Evolutionary conservation across 2,113 vertebrate species (phyloP), one percentile per base, ranked within the genome.

Genomic region (Bubo scandiacus): DNA sequence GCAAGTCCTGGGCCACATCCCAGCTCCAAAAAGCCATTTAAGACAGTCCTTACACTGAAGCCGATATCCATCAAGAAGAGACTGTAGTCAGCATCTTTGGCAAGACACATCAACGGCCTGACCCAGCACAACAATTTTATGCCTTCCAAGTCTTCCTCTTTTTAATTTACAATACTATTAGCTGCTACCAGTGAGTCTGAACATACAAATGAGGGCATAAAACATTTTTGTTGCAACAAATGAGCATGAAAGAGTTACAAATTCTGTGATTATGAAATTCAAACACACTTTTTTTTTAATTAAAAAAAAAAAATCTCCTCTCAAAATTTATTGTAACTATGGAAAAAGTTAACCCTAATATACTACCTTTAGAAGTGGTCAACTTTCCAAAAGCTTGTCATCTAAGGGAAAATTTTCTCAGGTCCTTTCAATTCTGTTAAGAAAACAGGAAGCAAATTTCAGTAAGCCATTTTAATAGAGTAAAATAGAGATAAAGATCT

Each of bases 381-480:
- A 87, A 43, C 72, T 49, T 94, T 80, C 89, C 78, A 94, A 87
- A 49, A 88, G 62, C 55, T 83, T 94, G 66, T 90, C 85, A 94
- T 47, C 67, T 55, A 91, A 75, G 70, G 59, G 58, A 94, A 95
- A 86, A 94, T 73, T 66, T 91, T 94, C 85, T 96, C 85, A 57
- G 78, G 62, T 94, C 82, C 67, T 90, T 96, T 77, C 84, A 94
- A 86, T 86, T 74, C 71, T 89, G 63, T 83, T 87, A 85, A 73
- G 63, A 88, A 95, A 96, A 95, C 86, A 95, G 93, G 95, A 97
- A 97, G 75, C 6, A 2, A 89, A 92, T 94, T 93, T 95, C 91
- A 89, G 84, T n/a, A 59, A 94, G 75, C 36, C 54, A 57, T 94
- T 96, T 92, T 72, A 84, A 85, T 26, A 73, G 36, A 78, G 74